Evolutionary conservation across 1,140 invertebrate genomes (phyloP), one percentile per base, ranked within the genome.

Genomic region (Bombus consobrinus): DNA sequence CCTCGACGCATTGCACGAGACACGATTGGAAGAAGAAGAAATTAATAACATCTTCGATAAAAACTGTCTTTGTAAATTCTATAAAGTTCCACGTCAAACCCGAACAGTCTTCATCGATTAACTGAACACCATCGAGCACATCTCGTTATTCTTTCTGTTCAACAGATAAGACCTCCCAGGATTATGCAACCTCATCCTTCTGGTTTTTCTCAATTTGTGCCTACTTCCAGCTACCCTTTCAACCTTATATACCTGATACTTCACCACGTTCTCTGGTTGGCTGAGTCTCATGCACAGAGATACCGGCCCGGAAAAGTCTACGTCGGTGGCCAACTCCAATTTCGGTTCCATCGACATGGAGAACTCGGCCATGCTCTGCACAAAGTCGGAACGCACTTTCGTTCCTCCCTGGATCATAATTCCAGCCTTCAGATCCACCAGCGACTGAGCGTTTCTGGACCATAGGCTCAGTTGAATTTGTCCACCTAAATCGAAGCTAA

Each of bases 401-500:
- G 97, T 95, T 2, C 95, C 94, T 22, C 97, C 97, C 89, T 96
- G 95, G 3, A 98, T 93, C 71, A 96, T 96, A 39, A 98, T 93
- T 10, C 97, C 97, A 80, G 97, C 97, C 88, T 97, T 98, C 94
- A 91, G 96, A 92, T 97, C 97, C 0, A 99, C 97, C 47, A 98
- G 93, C 22, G 98, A 98, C 87, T 98, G 96, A 2, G 98, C 98
- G 93, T 97, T 98, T 92, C 97, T 96, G 87, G 98, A 98, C 98
- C 98, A 99, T 15, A 99, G 92, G 88, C 98, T 98, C 25, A 99
- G 96, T 89, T 97, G 96, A n/a, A 98, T 97, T 93, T 97, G 96
- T 25, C 98, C 98, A 79, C 97, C 97, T 13, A 99, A 94, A 93
- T 99, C 98, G 84, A 98, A 97, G 22, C 98, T 98, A 22, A 97